Conservation (phyloP, 1,140 invertebrate genomes). For the Thrips palmi region DNA sequence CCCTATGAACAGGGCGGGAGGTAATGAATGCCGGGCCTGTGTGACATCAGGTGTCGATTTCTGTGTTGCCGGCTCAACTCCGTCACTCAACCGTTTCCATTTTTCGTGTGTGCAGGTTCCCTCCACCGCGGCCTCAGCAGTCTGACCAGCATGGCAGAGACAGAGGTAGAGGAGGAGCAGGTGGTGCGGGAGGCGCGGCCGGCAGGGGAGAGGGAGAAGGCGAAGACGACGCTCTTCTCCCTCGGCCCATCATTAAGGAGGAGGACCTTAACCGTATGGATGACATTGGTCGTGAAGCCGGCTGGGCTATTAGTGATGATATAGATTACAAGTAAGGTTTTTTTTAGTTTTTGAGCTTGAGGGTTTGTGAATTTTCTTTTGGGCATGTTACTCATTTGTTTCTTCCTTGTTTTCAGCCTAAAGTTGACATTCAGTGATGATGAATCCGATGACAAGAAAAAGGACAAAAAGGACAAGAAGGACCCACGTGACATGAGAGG, state of each 20-base stretch:
- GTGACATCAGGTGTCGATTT: too few relatives aligned
- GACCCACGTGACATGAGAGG: constrained; percentile 6
- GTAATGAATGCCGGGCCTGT: too few relatives aligned
- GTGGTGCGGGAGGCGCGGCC: not conserved
- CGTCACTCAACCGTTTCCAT: too few relatives aligned
- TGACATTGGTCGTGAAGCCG: constrained; percentile 71
- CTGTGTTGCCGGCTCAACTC: too few relatives aligned
- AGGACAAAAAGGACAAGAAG: constrained; percentile 21
- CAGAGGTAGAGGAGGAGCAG: too few relatives aligned
- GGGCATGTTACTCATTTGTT: constrained; percentile 9
- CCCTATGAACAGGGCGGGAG: constrained; percentile 24
- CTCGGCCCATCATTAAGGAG: constrained; percentile 74
- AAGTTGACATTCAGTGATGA: constrained; percentile 89
- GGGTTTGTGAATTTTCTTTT: constrained; percentile 7
- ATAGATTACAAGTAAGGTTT: constrained; percentile 71
- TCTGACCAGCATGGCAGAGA: too few relatives aligned
- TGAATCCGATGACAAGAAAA: constrained; percentile 33
- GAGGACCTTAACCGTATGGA: constrained; percentile 83
- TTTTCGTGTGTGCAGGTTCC: too few relatives aligned
- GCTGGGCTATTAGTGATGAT: constrained; percentile 80
- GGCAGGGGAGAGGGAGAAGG: not conserved
- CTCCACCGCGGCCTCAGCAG: too few relatives aligned
- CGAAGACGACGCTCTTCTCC: constrained; percentile 25
- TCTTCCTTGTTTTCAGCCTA: constrained; percentile 37
- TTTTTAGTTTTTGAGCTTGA: constrained; percentile 1